Evolutionary conservation across 2,888 invertebrate species (phyloP).

Genomic region (Pachymerium ferrugineum): DNA sequence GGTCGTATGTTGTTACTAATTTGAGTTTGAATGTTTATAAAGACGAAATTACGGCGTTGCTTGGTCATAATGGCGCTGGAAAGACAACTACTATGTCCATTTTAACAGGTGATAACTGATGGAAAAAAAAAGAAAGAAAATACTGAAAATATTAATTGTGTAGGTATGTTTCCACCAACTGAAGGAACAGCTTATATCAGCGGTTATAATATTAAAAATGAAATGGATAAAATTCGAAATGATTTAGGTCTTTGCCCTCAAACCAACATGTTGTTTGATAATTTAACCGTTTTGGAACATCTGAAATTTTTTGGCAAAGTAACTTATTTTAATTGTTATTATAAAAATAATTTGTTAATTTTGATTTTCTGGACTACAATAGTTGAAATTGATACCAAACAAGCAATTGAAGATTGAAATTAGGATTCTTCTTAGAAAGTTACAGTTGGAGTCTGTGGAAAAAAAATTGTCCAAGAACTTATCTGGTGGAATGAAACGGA

Average conservation of each 20-base stretch:
- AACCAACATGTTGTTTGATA: conserved; percentile 74
- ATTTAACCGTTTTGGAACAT: conserved; percentile 71
- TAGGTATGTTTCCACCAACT: conserved; percentile 67
- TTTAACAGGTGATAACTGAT: conserved; percentile 54
- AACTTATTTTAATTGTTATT: neutral
- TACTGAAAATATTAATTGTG: conserved; percentile 38
- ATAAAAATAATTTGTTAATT: neutral
- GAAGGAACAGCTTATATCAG: conserved; percentile 69
- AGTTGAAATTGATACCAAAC: conserved; percentile 60
- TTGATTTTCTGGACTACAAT: conserved; percentile 28
- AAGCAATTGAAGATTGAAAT: conserved; percentile 54
- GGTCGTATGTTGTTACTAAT: conserved; percentile 58
- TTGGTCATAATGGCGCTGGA: conserved; percentile 82
- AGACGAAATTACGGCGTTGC: conserved; percentile 75
- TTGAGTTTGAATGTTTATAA: conserved; percentile 77
- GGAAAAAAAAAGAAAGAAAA: neutral
- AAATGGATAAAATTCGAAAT: conserved; percentile 68
- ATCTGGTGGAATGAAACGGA: conserved; percentile 73
- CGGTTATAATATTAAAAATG: conserved; percentile 65
- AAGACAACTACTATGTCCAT: conserved; percentile 76
- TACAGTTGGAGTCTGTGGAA: conserved; percentile 61
- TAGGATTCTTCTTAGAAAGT: conserved; percentile 55
- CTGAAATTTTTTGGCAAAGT: conserved; percentile 75
- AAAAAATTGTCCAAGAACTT: conserved; percentile 41
- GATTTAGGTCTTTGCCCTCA: conserved; percentile 85